These are phyloP conservation scores for Nycteola revayana DNA, from an alignment of 2,888 invertebrate genomes.

Conservation along the genomic window DNA sequence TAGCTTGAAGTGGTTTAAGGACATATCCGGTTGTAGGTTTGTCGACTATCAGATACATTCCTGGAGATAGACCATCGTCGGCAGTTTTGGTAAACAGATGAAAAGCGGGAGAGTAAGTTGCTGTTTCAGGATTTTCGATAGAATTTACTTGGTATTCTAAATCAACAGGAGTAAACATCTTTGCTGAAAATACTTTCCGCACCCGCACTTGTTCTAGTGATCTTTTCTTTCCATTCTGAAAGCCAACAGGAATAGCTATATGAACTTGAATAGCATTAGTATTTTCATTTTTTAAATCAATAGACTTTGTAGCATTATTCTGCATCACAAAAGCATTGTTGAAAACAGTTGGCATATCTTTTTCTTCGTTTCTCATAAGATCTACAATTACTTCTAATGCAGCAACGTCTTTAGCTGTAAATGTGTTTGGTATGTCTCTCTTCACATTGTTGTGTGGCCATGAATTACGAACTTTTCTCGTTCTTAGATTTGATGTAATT, in stretches of 20 bases:
- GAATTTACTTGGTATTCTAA: constrained; percentile 61
- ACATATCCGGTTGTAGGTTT: constrained; percentile 39
- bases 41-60: constrained; percentile 54
- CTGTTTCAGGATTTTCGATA: constrained; percentile 29
- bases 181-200: constrained; percentile 58
- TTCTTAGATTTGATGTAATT: background rate
- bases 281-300: background rate
- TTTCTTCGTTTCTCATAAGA: constrained; percentile 42
- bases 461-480: background rate
- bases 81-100: constrained; percentile 2
- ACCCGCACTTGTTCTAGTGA: constrained; percentile 39
- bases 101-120: constrained; percentile 4
- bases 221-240: constrained; percentile 39
- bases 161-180: constrained; percentile 59
- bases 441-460: constrained; percentile 7
- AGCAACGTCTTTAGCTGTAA: constrained; percentile 59
- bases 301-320: background rate
- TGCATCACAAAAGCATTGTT: background rate
- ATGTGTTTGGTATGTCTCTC: constrained; percentile 34
- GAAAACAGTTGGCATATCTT: background rate
- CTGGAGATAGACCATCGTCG: constrained; percentile 36
- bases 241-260: constrained; percentile 50
- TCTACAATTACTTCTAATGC: constrained; percentile 61
- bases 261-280: constrained; percentile 60
- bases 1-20: constrained; percentile 41